A percentile compares a stretch with the other conserved stretches of the same genome.
phyloP scores from a whole-genome alignment of 92 coral and sea anemone genomes.

The Porites divaricata region DNA sequence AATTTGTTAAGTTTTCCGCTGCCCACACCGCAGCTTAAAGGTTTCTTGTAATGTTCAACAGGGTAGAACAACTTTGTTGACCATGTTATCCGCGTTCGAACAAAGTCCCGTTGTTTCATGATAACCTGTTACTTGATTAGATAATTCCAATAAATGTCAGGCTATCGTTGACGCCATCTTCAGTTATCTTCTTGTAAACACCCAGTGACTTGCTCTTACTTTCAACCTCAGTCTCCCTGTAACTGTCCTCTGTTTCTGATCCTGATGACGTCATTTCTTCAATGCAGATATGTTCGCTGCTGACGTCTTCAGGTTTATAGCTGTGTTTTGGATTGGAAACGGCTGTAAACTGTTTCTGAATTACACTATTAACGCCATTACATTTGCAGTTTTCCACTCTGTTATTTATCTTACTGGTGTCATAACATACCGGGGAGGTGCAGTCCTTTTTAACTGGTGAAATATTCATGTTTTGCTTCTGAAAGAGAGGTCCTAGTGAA shows the following conservation, averaged over 20 bases:
- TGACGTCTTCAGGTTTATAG: conserved; percentile 16
- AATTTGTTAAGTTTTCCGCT: no score
- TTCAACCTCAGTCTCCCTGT: conserved; percentile 1
- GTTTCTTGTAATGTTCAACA: neutral
- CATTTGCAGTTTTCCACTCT: conserved; percentile 23
- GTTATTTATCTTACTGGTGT: conserved; percentile 42
- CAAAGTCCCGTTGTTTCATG: no score
- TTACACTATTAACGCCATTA: conserved; percentile 9
- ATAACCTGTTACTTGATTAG: conserved; percentile 7
- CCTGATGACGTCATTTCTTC: conserved; percentile 63
- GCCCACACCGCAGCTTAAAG: no score
- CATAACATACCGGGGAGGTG: conserved; percentile 64
- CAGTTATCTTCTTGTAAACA: conserved; percentile 16
- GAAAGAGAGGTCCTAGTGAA: neutral
- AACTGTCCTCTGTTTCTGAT: conserved; percentile 38
- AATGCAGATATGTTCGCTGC: conserved; percentile 51
- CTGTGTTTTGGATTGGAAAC: neutral
- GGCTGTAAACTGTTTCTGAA: conserved; percentile 2
- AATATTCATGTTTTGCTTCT: neutral
- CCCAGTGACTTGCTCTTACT: conserved; percentile 13
- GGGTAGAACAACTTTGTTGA: neutral
- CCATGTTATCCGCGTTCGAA: neutral
- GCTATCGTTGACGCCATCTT: conserved; percentile 64
- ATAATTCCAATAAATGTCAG: conserved; percentile 91
- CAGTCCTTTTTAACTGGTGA: conserved; percentile 11